phyloP scores from a whole-genome alignment of 2,888 invertebrate species.

The Carpatolechia fugitivella region DNA sequence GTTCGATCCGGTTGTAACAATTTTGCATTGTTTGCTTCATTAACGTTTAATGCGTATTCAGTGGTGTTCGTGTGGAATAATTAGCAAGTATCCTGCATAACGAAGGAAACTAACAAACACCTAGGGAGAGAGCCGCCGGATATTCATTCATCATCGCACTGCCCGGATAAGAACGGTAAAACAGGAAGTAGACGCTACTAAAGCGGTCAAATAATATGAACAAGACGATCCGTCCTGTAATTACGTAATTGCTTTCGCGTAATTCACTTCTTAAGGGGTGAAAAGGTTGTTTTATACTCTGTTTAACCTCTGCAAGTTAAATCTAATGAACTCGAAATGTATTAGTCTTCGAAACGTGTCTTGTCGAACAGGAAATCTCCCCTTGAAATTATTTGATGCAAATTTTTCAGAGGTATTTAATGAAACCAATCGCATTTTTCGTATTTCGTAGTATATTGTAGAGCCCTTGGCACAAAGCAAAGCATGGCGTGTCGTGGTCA shows the following conservation, averaged over 20 bases:
- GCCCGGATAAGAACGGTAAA: constrained; percentile 18
- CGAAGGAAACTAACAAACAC: constrained; percentile 27
- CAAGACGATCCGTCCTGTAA: not conserved
- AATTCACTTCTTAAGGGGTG: constrained; percentile 7
- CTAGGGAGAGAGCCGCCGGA: constrained; percentile 28
- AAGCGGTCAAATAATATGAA: not conserved
- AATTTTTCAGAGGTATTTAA: no score
- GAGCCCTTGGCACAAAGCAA: not conserved
- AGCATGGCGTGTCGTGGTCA: constrained; percentile 12
- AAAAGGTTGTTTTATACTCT: not conserved
- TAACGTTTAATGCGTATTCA: not conserved
- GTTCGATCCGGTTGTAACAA: not conserved
- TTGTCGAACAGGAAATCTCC: no score
- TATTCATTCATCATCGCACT: constrained; percentile 32
- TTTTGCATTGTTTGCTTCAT: not conserved
- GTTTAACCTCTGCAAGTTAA: not conserved
- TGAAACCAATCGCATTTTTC: no score
- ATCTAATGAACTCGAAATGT: constrained; percentile 2
- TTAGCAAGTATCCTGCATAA: constrained; percentile 30
- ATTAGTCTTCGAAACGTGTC: not conserved
- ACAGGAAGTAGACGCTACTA: constrained; percentile 2
- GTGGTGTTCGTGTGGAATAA: constrained; percentile 10
- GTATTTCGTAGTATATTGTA: not conserved
- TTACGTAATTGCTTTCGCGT: not conserved
- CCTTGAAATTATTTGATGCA: no score